These are phyloP conservation scores for Drosophila barbarae DNA, from an alignment of 2,888 invertebrate genomes.

Conservation along the genomic window DNA sequence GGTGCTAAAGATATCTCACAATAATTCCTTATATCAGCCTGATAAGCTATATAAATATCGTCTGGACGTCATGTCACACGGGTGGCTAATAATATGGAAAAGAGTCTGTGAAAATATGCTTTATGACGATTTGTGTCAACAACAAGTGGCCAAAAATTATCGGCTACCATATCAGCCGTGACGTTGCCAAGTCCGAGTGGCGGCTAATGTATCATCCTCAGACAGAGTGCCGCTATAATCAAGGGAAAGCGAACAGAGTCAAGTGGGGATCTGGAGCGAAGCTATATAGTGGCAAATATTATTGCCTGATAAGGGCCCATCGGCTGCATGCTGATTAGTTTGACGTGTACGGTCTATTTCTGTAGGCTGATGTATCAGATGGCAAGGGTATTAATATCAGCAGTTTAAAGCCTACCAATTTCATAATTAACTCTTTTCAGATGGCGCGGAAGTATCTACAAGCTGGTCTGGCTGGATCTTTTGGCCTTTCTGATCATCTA, in stretches of 20 bases:
- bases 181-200: conserved; percentile 41
- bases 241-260: conserved; percentile 13
- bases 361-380: conserved; percentile 30
- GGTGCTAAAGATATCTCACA: conserved; percentile 18
- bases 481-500: conserved; percentile 89
- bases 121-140: conserved; percentile 55
- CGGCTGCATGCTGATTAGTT: conserved; percentile 27
- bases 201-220: conserved; percentile 33
- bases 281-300: conserved; percentile 4
- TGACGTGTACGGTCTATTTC: conserved; percentile 40
- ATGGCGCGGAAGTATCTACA: conserved; percentile 97
- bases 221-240: conserved; percentile 45
- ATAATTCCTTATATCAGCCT: conserved; percentile 32
- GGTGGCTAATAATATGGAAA: conserved; percentile 28
- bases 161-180: conserved; percentile 39
- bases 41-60: conserved; percentile 38
- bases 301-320: conserved; percentile 25
- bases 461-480: conserved; percentile 94
- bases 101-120: conserved; percentile 25
- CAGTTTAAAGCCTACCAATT: not conserved
- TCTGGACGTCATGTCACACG: conserved; percentile 6
- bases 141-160: conserved; percentile 41
- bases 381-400: not conserved
- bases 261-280: conserved; percentile 32
- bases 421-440: conserved; percentile 81